A percentile compares a stretch with the other conserved stretches of the same genome.
Conservation (phyloP, 2,797 vertebrate species). For the Paedocypris micromegethes region DNA sequence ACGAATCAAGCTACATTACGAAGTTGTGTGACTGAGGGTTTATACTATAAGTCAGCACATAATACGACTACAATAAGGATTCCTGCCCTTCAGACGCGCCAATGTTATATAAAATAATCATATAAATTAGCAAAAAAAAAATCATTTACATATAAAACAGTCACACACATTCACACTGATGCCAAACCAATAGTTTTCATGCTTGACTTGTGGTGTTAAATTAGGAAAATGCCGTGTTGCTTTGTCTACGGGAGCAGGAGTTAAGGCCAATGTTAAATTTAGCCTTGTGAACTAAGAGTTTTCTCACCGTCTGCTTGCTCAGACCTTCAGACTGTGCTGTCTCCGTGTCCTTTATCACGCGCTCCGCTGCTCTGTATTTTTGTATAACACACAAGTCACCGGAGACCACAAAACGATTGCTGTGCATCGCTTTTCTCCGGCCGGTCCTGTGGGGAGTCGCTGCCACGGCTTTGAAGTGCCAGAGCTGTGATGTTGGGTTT, state of each 20-base stretch:
- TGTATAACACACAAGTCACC: constrained; percentile 10
- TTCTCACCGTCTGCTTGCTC: background rate
- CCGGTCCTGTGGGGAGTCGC: constrained; percentile 30
- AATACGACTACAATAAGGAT: too few species aligned
- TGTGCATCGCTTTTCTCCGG: constrained; percentile 18
- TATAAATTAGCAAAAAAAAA: too few species aligned
- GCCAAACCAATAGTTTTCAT: too few species aligned
- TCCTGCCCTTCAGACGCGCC: too few species aligned
- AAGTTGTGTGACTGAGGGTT: too few species aligned
- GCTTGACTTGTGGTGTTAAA: too few species aligned
- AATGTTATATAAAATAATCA: too few species aligned
- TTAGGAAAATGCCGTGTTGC: too few species aligned
- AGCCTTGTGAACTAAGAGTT: background rate
- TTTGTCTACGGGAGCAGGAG: background rate
- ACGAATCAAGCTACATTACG: too few species aligned
- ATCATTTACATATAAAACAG: too few species aligned
- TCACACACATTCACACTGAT: too few species aligned
- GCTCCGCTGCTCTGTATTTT: constrained; percentile 12
- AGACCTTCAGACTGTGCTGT: constrained; percentile 15
- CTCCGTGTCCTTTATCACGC: constrained; percentile 10
- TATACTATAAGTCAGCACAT: too few species aligned
- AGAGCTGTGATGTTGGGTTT: constrained; percentile 36
- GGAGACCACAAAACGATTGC: constrained; percentile 22
- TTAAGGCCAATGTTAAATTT: constrained; percentile 3
- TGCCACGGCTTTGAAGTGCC: constrained; percentile 35